phyloP scores from a whole-genome alignment of 2,888 invertebrate genomes.

The Tinea pellionella region DNA sequence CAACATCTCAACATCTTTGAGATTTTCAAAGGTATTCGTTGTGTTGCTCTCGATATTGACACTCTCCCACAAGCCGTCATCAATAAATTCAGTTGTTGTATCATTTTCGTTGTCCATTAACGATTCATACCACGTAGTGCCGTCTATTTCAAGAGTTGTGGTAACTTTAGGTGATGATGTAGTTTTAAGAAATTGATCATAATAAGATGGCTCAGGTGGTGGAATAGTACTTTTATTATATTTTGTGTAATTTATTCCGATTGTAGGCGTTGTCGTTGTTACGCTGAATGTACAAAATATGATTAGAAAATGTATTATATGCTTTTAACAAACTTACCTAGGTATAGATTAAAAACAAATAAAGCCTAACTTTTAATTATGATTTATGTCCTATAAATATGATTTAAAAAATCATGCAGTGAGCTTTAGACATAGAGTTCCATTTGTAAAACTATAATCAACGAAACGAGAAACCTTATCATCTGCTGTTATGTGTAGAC shows the following conservation, averaged over 20 bases:
- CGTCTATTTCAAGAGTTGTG: constrained; percentile 26
- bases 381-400: no score
- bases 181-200: constrained; percentile 60
- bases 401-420: no score
- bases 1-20: constrained; percentile 61
- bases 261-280: constrained; percentile 26
- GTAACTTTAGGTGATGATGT: constrained; percentile 37
- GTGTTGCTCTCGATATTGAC: constrained; percentile 38
- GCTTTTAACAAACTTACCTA: no score
- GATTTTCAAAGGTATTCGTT: constrained; percentile 35
- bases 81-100: constrained; percentile 30
- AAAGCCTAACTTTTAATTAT: no score
- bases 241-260: constrained; percentile 20
- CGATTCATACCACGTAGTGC: constrained; percentile 54
- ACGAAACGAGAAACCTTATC: no score
- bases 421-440: no score
- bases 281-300: constrained; percentile 27
- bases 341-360: no score
- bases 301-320: no score
- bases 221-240: constrained; percentile 35
- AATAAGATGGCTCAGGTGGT: constrained; percentile 45
- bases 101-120: constrained; percentile 40
- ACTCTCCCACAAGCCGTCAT: constrained; percentile 56
- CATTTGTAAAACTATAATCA: no score
- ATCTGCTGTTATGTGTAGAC: no score